Evolutionary conservation across 2,888 invertebrate species (phyloP).

Genomic region (Trichacis sp.): DNA sequence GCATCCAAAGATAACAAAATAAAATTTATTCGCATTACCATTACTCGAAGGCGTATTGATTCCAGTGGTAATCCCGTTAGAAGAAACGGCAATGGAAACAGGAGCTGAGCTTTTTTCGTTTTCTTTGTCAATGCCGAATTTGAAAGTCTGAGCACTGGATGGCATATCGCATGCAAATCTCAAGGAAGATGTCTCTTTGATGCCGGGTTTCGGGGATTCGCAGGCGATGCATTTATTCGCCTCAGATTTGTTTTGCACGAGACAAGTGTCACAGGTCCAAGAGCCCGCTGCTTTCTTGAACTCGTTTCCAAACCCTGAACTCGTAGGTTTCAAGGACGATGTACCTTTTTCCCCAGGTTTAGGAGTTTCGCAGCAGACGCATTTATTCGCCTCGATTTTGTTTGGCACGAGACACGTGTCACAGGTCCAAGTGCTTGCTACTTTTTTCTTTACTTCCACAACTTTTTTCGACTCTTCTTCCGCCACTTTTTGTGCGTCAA

Average conservation of each 20-base stretch:
- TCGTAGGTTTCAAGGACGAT: no score
- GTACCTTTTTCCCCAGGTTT: slow-evolving; percentile 56
- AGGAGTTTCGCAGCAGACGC: slow-evolving; percentile 72
- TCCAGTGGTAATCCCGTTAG: slow-evolving; percentile 66
- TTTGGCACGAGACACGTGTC: slow-evolving; percentile 69
- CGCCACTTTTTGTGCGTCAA: no score
- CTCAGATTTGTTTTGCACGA: slow-evolving; percentile 71
- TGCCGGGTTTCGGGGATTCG: slow-evolving; percentile 70
- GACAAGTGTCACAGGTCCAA: slow-evolving; percentile 74
- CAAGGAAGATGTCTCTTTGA: background rate
- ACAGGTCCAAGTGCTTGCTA: slow-evolving; percentile 73
- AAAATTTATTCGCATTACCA: slow-evolving; percentile 48
- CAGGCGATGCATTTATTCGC: slow-evolving; percentile 70
- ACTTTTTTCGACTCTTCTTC: no score
- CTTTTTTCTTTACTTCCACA: no score
- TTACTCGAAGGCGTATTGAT: slow-evolving; percentile 42
- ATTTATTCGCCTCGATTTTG: slow-evolving; percentile 62
- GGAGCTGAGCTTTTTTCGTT: slow-evolving; percentile 45
- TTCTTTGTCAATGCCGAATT: slow-evolving; percentile 71
- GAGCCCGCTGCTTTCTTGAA: slow-evolving; percentile 67
- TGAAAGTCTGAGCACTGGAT: slow-evolving; percentile 55
- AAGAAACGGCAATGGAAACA: slow-evolving; percentile 31
- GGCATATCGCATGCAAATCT: slow-evolving; percentile 59
- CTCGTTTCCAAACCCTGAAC: slow-evolving; percentile 56
- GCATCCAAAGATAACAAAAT: slow-evolving; percentile 53